Conservation (phyloP, 1,140 invertebrate genomes). For the Theocolax elegans region DNA sequence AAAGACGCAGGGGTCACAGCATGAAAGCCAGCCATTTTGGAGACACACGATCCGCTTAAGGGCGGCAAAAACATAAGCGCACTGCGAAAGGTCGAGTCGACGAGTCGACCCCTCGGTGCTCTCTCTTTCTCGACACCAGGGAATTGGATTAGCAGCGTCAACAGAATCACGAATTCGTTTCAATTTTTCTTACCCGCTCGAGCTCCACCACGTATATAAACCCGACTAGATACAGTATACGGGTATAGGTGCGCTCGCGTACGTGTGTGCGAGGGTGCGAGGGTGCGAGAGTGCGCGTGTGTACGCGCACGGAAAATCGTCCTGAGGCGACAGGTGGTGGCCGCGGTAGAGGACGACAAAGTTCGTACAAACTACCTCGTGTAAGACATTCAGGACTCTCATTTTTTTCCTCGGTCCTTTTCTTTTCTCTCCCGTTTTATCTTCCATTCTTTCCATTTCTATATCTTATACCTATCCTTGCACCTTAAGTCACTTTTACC, state of each 20-base stretch:
- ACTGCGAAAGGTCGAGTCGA: conserved; percentile 24
- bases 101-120: conserved; percentile 15
- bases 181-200: conserved; percentile 43
- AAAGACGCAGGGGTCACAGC: background rate
- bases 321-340: background rate
- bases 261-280: too few species aligned
- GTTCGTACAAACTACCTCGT: conserved; percentile 5
- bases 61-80: conserved; percentile 41
- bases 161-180: conserved; percentile 50
- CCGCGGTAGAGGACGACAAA: background rate
- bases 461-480: background rate
- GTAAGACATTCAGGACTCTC: background rate
- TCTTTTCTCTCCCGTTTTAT: background rate
- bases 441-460: background rate
- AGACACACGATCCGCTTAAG: conserved; percentile 47
- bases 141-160: conserved; percentile 47
- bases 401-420: background rate
- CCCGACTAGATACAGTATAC: background rate
- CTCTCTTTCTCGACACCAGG: conserved; percentile 6
- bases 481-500: too few species aligned
- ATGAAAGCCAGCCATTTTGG: conserved; percentile 38
- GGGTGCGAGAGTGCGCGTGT: background rate
- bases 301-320: background rate
- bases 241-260: background rate
- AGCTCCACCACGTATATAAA: too few species aligned